Base-by-base conservation (phyloP, 2,888 invertebrate genomes). In the Eurytoma adleriae region DNA sequence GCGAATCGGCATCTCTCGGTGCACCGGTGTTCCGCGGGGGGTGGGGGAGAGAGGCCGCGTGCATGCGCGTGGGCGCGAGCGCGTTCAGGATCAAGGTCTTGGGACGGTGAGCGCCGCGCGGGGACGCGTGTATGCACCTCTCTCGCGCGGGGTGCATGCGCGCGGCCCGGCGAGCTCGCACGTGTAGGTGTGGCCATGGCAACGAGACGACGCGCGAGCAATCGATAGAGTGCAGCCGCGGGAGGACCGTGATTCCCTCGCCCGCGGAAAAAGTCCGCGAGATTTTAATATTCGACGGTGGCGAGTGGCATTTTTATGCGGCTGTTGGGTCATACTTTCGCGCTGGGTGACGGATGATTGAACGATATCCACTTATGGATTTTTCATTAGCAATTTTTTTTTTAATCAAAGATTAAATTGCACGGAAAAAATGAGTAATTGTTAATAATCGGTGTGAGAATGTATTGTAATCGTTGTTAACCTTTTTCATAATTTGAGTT, bases 181-280 rank as follows among this genome's bases (percentile, higher is more conserved):
- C 84, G 84, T 83, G 84, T 86, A 84, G 81, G 86, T 85, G 90
- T 89, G 87, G 84, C 87, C 89, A 90, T 90, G 86, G 89, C 87
- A 89, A 89, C 90, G 85, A 83, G 84, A 30, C 83, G 64, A 64
- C 40, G 64, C 85, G 80, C 83, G 72, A 84, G 81, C 80, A 88
- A 89, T 88, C 89, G 85, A 89, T 89, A 88, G 86, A 88, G 86
- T 88, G 88, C 89, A 89, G 87, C 86, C 86, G 7, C 4, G 52
- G 16, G 30, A 70, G 48, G 48, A 24, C 52, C 20, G 59, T 10
- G n/a, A 3, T 12, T 40, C 7, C 12, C 12, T 5, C 27, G 30
- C 24, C 27, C 18, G 14, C 24, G 62, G 16, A 16, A 18, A 24
- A 62, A 27, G 30, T 40, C 40, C 40, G 40, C 40, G 40, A 1